Evolutionary conservation across 2,797 vertebrate genomes (phyloP), one percentile per base, ranked within the genome.

Genomic region (Peromyscus nudipes): DNA sequence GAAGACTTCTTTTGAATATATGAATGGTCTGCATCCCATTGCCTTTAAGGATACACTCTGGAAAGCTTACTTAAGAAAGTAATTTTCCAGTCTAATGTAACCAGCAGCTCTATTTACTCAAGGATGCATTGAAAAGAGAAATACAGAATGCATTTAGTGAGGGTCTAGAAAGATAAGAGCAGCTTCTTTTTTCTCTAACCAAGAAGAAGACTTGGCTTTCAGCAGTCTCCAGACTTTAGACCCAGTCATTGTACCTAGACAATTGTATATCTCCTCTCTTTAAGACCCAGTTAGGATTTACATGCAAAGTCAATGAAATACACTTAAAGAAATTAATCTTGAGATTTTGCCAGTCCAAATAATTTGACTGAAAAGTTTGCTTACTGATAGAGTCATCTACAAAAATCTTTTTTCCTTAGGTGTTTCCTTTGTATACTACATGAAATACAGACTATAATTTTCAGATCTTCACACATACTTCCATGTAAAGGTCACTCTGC

Each of bases 401-500:
- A 57, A 40, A 0, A 4, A 40, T 80, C 40, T 92, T 14, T 86
- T 89, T 87, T 88, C 14, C 64, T 76, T 37, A 64, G 6, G 9
- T 69, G 29, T 21, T 81, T 93, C 2, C 40, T 77, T 91, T 71
- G 62, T 79, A 73, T 6, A 60, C 10, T 34, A 31, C 27, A 23
- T 60, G 46, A 73, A 84, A 14, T 55, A 43, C 1, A 86, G 40
- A 57, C 9, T 46, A n/a, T 57, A 71, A 71, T 82, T 62, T 5
- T 16, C n/a, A 9, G 23, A 46, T 87, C 57, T 77, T 87, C 64
- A 84, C n/a, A 46, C 10, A 2, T 34, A 75, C 37, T 21, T 89
- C 40, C 34, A 86, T 84, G 29, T 64, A 89, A 95, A 92, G 31
- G 86, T 84, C 62, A 60, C 80, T 34, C 71, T 96, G 64, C 69